Conservation (phyloP, 2,797 vertebrate genomes). For the Sarcoramphus papa region DNA sequence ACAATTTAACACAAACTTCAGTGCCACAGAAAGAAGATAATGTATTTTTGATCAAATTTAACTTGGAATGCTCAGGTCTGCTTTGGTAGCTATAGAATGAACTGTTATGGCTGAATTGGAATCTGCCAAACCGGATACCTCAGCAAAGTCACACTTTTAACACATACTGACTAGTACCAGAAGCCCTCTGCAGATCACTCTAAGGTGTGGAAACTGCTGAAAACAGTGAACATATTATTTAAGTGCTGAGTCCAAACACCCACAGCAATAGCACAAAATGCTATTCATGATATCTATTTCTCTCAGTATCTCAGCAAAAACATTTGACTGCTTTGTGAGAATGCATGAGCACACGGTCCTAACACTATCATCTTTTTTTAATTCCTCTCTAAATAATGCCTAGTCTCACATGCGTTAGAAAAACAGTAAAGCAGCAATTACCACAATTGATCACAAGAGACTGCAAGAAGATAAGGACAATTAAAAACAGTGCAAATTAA, state of each 20-base stretch:
- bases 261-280: neutral
- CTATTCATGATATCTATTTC: neutral
- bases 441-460: neutral
- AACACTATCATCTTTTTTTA: neutral
- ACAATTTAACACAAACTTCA: neutral
- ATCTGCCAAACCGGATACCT: neutral
- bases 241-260: neutral
- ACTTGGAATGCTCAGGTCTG: neutral
- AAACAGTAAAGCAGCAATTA: neutral
- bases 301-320: neutral
- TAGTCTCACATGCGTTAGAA: neutral
- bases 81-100: neutral
- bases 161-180: neutral
- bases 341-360: neutral
- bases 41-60: neutral
- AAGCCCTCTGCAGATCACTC: neutral
- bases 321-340: neutral
- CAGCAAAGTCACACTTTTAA: neutral
- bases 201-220: neutral
- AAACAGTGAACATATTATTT: neutral
- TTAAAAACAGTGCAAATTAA: neutral
- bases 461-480: neutral
- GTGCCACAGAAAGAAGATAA: neutral
- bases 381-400: neutral
- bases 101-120: neutral